Evolutionary conservation across 2,113 vertebrate genomes (phyloP).

Genomic region (Solea senegalensis): DNA sequence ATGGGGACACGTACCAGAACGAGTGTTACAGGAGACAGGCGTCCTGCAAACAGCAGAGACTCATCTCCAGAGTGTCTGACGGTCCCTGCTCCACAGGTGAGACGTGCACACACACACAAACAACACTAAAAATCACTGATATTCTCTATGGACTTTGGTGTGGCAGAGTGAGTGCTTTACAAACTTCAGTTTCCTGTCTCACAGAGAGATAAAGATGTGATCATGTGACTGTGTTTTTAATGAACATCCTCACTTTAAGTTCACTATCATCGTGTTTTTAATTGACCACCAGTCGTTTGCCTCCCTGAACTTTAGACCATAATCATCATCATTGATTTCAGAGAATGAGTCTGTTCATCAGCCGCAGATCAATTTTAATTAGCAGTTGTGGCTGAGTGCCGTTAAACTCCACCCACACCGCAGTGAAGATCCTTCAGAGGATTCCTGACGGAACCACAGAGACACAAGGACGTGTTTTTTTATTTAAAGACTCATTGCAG

Average conservation of each 20-base stretch:
- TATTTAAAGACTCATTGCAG: too few relatives aligned
- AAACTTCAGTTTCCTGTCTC: too few relatives aligned
- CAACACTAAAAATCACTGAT: too few relatives aligned
- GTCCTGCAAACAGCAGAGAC: constrained; percentile 93
- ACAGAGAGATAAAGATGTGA: too few relatives aligned
- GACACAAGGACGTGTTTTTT: too few relatives aligned
- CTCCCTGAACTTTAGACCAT: constrained; percentile 16
- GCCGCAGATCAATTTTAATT: constrained; percentile 61
- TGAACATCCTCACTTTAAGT: too few relatives aligned
- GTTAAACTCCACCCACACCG: background rate
- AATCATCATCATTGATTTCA: constrained; percentile 41
- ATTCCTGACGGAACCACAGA: too few relatives aligned
- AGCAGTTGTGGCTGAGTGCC: constrained; percentile 8
- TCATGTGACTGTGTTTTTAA: too few relatives aligned
- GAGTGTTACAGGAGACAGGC: constrained; percentile 94
- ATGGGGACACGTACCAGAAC: constrained; percentile 97
- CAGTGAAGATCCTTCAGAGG: too few relatives aligned
- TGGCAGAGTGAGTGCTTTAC: too few relatives aligned
- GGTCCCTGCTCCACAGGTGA: constrained; percentile 86
- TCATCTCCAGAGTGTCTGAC: constrained; percentile 87
- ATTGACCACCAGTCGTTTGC: constrained; percentile 14
- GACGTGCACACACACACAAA: too few relatives aligned
- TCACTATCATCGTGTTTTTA: constrained; percentile 4
- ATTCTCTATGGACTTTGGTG: too few relatives aligned
- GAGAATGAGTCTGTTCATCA: constrained; percentile 45